Evolutionary conservation across 2,888 invertebrate species (phyloP), one percentile per base, ranked within the genome.

Genomic region (Allophyes oxyacanthae): DNA sequence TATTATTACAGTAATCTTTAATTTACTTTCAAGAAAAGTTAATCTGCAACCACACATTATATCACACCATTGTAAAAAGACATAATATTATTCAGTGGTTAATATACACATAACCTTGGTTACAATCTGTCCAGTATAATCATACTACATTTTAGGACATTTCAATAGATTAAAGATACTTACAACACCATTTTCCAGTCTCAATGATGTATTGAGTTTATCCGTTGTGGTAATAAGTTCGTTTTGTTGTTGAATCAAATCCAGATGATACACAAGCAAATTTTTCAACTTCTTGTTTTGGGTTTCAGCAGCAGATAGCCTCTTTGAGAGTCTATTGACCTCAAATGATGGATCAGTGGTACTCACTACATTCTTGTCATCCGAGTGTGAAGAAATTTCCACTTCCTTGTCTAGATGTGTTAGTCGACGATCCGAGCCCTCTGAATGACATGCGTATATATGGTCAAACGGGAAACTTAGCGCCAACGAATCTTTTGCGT

Each of bases 181-280:
- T 94, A 98, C 96, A 87, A 96, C 95, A 86, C 97, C 96, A 93
- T 97, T 97, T 90, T 98, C 98, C 78, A 96, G 95, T 81, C 95
- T 95, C 32, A 98, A 91, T 51, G 95, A 94, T 57, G 96, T 95
- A 67, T 97, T 95, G 49, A 96, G 94, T 84, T 97, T 97, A 77
- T 98, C 98, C 88, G 97, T 97, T 75, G 96, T 96, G 72, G 96
- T 95, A 67, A 98, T 95, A 78, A 97, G 95, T 81, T 98, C 98
- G 80, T 97, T 97, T 89, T 98, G 98, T 89, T 98, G 97, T 86
- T 98, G 98, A 84, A 98, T 97, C 64, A 98, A 93, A 88, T 98
- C 98, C 79, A 98, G 94, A 86, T 98, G 98, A 72, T 97, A 95
- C 58, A 98, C 91, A 67, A 98, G 92, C 83, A 98, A 95, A 70